Evolutionary conservation across 2,888 invertebrate species (phyloP).

Genomic region (Pollenia labialis): DNA sequence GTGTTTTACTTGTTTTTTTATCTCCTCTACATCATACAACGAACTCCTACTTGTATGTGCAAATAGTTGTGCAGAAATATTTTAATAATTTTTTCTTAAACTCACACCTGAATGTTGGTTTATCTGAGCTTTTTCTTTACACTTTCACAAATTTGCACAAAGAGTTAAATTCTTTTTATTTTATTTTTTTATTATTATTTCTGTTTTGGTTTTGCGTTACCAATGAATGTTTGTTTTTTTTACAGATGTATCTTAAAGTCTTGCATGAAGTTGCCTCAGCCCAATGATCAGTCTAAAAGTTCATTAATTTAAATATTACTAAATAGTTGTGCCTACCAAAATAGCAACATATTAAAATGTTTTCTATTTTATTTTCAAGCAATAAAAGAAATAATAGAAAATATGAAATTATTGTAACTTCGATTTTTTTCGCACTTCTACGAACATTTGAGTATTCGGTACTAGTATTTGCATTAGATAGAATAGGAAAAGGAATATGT

Average conservation of each 20-base stretch:
- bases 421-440: no score
- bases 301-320: constrained; percentile 15
- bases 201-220: constrained; percentile 1
- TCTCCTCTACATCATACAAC: constrained; percentile 1
- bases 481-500: no score
- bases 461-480: no score
- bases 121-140: constrained; percentile 55
- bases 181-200: not conserved
- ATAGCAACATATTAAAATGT: not conserved
- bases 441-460: no score
- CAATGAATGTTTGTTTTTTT: not conserved
- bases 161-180: constrained; percentile 9
- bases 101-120: constrained; percentile 20
- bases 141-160: constrained; percentile 69
- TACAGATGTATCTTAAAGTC: constrained; percentile 7
- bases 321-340: not conserved
- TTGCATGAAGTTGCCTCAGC: constrained; percentile 32
- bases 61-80: not conserved
- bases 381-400: no score
- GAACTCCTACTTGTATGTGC: not conserved
- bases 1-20: constrained; percentile 2
- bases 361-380: not conserved
- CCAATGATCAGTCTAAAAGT: constrained; percentile 10
- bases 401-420: no score
- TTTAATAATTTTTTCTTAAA: constrained; percentile 1